Evolutionary conservation across 2,113 vertebrate genomes (phyloP), one percentile per base, ranked within the genome.

Genomic region (Bucco capensis): DNA sequence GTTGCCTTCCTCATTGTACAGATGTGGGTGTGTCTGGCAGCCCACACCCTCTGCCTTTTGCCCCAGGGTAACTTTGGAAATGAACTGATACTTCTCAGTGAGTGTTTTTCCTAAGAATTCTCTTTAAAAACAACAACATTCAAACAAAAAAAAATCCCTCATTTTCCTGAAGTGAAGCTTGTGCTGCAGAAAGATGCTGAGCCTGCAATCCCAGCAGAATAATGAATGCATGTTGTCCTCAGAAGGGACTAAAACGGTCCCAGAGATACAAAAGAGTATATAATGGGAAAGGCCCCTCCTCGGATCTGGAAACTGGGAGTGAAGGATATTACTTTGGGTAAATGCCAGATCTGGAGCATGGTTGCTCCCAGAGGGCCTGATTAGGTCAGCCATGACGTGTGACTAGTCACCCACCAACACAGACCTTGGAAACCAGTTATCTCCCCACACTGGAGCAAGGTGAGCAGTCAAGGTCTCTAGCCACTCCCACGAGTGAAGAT

Each of bases 1-100:
- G 35, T 84, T 90, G 94, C 93, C 86, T 88, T 81, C 86, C 86
- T 93, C 60, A 95, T 94, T 95, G 94, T 95, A 93, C 83, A 86
- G 93, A 74, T 92, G 94, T 93, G 96, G 96, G 96, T 93, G 94
- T 95, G 96, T 93, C 78, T 95, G 73, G 0, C 83, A 84, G 96
- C 94, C 96, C 90, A 95, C 93, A 93, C 96, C 94, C 96, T 95
- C 92, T 90, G 79, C 51, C 69, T 95, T 56, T 95, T 56, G 95
- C 96, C 96, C 83, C 90, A 10, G 93, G 94, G 65, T 37, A 94
- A 61, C 80, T 94, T 19, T 21, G 37, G 91, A 95, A 90, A 92
- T 75, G 61, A 95, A 92, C 80, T 79, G 94, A 94, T 89, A 88
- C 2, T 0, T 84, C 93, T 88, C 92, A 95, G 77, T 0, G 11